These are phyloP conservation scores for Scaptomyza hsui DNA, from an alignment of 1,140 invertebrate species.

Conservation along the genomic window DNA sequence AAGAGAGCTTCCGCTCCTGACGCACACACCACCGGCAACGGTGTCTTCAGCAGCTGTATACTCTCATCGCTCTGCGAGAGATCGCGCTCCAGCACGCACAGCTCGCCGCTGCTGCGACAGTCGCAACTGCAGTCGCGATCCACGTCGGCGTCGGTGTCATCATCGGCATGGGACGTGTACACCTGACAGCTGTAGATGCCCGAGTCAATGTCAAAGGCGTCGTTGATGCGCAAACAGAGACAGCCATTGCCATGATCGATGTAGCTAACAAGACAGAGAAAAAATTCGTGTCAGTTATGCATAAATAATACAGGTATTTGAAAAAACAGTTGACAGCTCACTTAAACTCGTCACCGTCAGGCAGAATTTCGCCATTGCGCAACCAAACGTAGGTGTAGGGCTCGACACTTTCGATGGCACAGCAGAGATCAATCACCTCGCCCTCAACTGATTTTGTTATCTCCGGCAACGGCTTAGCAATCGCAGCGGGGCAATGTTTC, in stretches of 20 bases:
- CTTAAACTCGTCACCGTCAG: constrained; percentile 87
- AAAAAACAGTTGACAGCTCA: constrained; percentile 34
- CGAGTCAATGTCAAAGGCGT: constrained; percentile 88
- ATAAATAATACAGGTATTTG: constrained; percentile 8
- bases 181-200: constrained; percentile 90
- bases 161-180: constrained; percentile 43
- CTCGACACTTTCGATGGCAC: constrained; percentile 85
- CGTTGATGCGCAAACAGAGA: constrained; percentile 87
- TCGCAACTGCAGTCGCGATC: constrained; percentile 36
- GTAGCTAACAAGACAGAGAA: constrained; percentile 81
- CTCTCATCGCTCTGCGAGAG: constrained; percentile 48
- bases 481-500: constrained; percentile 29
- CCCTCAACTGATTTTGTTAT: constrained; percentile 85
- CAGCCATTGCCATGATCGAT: constrained; percentile 86
- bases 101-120: constrained; percentile 73
- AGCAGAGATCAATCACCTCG: constrained; percentile 86
- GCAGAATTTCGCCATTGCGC: constrained; percentile 88
- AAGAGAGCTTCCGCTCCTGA: constrained; percentile 68
- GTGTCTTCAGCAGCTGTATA: constrained; percentile 70
- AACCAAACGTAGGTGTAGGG: constrained; percentile 90
- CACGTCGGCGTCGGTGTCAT: constrained; percentile 18
- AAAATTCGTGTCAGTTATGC: neutral
- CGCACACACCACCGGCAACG: constrained; percentile 65
- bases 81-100: constrained; percentile 72
- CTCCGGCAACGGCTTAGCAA: constrained; percentile 71